Evolutionary conservation across 2,113 vertebrate genomes (phyloP).

Genomic region (Ammospiza nelsoni): DNA sequence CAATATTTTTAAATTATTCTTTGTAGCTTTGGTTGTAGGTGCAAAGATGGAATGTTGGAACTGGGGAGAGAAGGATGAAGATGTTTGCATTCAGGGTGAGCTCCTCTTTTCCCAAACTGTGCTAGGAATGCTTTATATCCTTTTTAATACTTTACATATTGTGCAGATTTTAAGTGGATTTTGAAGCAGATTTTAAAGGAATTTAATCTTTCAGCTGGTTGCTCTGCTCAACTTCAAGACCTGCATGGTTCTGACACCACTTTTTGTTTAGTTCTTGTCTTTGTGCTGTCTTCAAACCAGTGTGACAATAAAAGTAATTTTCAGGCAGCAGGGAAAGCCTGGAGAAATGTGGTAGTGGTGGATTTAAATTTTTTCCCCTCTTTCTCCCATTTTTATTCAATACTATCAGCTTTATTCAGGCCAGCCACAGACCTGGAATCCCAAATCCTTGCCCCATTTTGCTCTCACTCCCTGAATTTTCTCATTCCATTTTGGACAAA

Average conservation of each 20-base stretch:
- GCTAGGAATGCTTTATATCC: neutral
- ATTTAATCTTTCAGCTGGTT: neutral
- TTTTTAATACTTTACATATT: neutral
- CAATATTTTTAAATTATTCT: neutral
- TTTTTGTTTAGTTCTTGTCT: neutral
- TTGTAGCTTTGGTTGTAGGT: neutral
- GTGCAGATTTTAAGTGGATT: neutral
- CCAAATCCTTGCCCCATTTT: neutral
- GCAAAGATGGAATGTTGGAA: neutral
- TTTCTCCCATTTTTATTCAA: too few relatives aligned
- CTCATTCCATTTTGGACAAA: neutral
- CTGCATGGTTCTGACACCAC: neutral
- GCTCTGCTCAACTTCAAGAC: neutral
- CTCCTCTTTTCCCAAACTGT: neutral
- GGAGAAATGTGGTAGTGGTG: accelerated
- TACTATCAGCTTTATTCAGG: neutral
- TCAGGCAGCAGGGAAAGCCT: neutral
- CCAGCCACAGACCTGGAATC: neutral
- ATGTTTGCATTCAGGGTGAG: neutral
- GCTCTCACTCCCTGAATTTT: neutral
- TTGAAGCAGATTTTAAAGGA: neutral
- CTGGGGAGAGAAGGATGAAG: neutral
- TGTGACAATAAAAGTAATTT: neutral
- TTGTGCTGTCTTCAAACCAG: neutral
- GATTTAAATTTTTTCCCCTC: neutral